Base-by-base conservation (phyloP, 2,113 vertebrate genomes). In the Haplochromis burtoni region DNA sequence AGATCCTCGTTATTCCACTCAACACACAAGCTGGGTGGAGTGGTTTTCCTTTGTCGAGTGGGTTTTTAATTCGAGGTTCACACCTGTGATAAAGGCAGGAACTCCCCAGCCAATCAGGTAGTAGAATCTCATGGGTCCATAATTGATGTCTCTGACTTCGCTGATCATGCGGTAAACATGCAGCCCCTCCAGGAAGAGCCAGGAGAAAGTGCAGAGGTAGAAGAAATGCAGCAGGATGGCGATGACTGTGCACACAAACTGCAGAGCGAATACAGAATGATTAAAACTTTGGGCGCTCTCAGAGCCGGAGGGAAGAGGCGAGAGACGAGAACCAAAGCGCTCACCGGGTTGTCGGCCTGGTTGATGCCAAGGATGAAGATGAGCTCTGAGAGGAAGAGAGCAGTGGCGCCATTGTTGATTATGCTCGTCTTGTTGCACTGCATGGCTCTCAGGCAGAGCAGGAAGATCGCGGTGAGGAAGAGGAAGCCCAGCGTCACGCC, bases 211-310 rank as follows among this genome's bases (percentile, higher is more conserved):
- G 91, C 98, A 98, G 92, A 98, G 96, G 95, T 98, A 99, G 92
- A 98, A 97, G 96, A 98, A 99, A 92, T 99, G 98, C 95, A 99
- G 96, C 95, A 99, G 95, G 95, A 99, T 99, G 94, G 98, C 98
- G 4, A 99, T 98, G 91, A 98, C 96, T 1, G 98, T 98, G 96
- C 98, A 99, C 83, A 97, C 87, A 93, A 99, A 98, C 98, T 99
- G 95, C n/a, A 68, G 47, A 51, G 17, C 35, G 5, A 40, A 3
- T 61, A 38, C 45, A 16, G 51, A 42, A 31, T 8, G 63, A 81
- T 57, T 16, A 26, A 53, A 86, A 80, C 57, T 19, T 19, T 21
- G 19, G 8, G 26, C 47, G 16, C 10, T 7, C n/a, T 54, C 42
- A n/a, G 24, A 24, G 47, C 21, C 2, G 2, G 3, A n/a, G 49